These are phyloP conservation scores for Pteruthius melanotis DNA, from an alignment of 2,113 vertebrate genomes.

Conservation along the genomic window DNA sequence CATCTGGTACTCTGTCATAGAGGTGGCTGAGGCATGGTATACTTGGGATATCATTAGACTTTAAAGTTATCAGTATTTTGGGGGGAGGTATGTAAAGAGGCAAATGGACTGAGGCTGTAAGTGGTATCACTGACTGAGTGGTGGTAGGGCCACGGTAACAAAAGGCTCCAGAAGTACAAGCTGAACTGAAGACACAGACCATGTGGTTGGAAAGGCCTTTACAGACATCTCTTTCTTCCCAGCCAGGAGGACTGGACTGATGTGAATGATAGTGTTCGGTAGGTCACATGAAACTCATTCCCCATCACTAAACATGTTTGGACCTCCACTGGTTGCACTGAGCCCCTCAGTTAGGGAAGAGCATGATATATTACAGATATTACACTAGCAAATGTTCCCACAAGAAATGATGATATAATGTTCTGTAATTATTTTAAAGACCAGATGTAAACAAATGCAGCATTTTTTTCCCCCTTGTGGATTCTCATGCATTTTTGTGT, in stretches of 20 bases:
- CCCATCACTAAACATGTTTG: background rate
- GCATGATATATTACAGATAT: background rate
- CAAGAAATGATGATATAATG: background rate
- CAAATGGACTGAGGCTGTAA: background rate
- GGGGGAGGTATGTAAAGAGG: background rate
- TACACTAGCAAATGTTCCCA: background rate
- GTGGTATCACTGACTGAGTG: background rate
- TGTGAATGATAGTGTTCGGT: background rate
- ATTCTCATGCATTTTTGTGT: background rate
- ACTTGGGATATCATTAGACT: background rate
- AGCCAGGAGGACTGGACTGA: background rate
- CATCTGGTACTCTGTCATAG: background rate
- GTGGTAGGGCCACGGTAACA: rapidly evolving
- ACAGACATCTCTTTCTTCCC: background rate
- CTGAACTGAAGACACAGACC: background rate
- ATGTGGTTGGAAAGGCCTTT: background rate
- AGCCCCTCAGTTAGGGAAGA: background rate
- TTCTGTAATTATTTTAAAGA: background rate
- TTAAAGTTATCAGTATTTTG: background rate
- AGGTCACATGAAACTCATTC: background rate
- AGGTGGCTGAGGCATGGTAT: background rate
- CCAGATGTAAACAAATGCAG: background rate
- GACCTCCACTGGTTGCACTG: background rate
- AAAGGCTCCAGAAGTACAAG: background rate
- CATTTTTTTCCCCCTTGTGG: background rate